These are phyloP conservation scores for Mythimna albipuncta DNA, from an alignment of 2,888 invertebrate species.

Conservation along the genomic window DNA sequence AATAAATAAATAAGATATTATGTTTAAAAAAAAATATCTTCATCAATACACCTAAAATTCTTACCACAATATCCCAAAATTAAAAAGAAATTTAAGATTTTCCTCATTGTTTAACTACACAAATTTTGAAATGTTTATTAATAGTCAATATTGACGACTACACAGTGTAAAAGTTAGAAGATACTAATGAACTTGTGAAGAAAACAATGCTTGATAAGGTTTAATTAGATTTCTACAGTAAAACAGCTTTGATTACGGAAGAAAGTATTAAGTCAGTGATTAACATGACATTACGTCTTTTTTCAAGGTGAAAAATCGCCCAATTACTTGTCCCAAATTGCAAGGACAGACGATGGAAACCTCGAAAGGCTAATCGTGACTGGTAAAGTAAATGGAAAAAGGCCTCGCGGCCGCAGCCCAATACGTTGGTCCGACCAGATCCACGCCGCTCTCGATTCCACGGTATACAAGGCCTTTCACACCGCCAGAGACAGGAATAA, in stretches of 20 bases:
- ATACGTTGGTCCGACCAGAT: too few relatives aligned
- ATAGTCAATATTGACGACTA: neutral
- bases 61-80: conserved; percentile 38
- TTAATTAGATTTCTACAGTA: conserved; percentile 32
- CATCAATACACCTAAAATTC: neutral
- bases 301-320: too few relatives aligned
- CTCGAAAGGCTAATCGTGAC: too few relatives aligned
- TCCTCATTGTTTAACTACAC: conserved; percentile 20
- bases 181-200: conserved; percentile 5
- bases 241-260: conserved; percentile 9
- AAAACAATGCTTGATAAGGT: conserved; percentile 19
- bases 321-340: too few relatives aligned
- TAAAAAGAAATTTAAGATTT: conserved; percentile 5
- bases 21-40: neutral
- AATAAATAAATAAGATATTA: neutral
- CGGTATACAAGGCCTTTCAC: too few relatives aligned
- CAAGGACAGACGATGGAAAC: too few relatives aligned
- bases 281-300: neutral
- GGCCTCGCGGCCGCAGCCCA: too few relatives aligned
- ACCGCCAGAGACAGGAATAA: too few relatives aligned
- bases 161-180: neutral
- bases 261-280: neutral
- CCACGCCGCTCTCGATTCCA: too few relatives aligned
- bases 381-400: too few relatives aligned
- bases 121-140: neutral